Percentiles rank a stretch among this genome's conserved stretches.
These are phyloP conservation scores for Agrypnus murinus DNA, from an alignment of 2,888 invertebrate genomes.

Conservation along the genomic window DNA sequence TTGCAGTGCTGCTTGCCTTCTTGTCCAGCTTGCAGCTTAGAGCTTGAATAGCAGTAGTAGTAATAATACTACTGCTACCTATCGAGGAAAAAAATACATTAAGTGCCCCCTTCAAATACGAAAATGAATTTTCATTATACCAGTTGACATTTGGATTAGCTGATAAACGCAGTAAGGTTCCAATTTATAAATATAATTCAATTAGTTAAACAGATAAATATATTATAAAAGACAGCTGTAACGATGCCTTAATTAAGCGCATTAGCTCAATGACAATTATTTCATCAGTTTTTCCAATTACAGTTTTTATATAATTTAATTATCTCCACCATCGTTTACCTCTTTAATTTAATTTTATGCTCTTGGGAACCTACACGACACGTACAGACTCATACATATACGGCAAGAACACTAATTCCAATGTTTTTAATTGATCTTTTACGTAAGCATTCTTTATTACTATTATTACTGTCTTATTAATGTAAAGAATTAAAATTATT, in stretches of 20 bases:
- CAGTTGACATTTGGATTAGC: constrained; percentile 31
- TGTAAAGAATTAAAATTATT: no score
- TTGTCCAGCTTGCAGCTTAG: constrained; percentile 1
- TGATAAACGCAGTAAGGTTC: constrained; percentile 43
- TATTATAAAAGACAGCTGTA: constrained; percentile 57
- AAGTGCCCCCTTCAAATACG: constrained; percentile 33
- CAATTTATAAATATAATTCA: constrained; percentile 56
- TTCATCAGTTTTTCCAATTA: constrained; percentile 55
- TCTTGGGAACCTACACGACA: constrained; percentile 34
- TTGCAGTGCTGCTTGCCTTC: constrained; percentile 6
- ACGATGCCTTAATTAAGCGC: constrained; percentile 55
- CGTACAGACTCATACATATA: constrained; percentile 7
- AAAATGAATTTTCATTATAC: constrained; percentile 48
- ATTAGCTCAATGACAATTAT: constrained; percentile 56
- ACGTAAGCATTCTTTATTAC: no score
- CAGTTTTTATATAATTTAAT: constrained; percentile 51
- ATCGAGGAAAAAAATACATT: constrained; percentile 37
- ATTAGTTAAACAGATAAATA: constrained; percentile 57
- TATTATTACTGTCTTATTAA: no score
- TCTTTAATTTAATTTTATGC: constrained; percentile 46
- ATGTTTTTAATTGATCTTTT: constrained; percentile 12
- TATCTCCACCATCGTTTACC: constrained; percentile 41
- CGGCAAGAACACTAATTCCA: constrained; percentile 9
- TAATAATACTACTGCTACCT: background rate
- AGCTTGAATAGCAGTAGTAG: background rate